Evolutionary conservation across 2,888 invertebrate species (phyloP), one percentile per base, ranked within the genome.

Genomic region (Gnatocerus cornutus): DNA sequence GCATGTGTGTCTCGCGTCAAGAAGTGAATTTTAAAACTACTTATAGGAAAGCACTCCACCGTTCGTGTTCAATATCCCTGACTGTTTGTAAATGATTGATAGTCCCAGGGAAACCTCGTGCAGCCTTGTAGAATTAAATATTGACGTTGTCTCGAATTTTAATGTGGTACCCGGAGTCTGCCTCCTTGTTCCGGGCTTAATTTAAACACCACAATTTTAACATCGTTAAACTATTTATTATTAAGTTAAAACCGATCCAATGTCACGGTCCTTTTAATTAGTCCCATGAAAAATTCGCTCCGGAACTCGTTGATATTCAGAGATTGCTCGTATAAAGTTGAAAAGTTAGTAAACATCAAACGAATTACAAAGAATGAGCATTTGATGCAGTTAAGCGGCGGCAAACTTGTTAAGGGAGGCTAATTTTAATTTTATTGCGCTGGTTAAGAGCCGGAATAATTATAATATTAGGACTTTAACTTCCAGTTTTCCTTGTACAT

Each of bases 1-100:
- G 73, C 69, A 72, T 73, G 74, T 72, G 71, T 71, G 72, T 68
- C 29, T 58, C 62, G 71, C 73, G 71, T 71, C 71, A 66, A 72
- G 74, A 76, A 74, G 76, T 74, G 77, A 77, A 76, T 77, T 77
- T 75, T 71, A 70, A 76, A 77, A 75, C 74, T 76, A 75, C 75
- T 77, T 77, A 75, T 72, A 72, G 70, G 73, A 73, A 73, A 72
- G 69, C 74, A 73, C 73, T 71, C 68, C 71, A 68, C 64, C 71
- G 75, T 74, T 77, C 77, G 63, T 74, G 77, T 76, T 77, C 77
- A 74, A 77, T 77, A 77, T 77, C 75, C 74, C 63, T 66, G 76
- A 75, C 74, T 80, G 80, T 80, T 82, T 79, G 79, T 82, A 79
- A 82, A 82, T 82, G 82, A 82, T 82, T 82, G 82, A 82, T 82